These are phyloP conservation scores for Celastrina argiolus DNA, from an alignment of 2,888 invertebrate genomes.

Conservation along the genomic window DNA sequence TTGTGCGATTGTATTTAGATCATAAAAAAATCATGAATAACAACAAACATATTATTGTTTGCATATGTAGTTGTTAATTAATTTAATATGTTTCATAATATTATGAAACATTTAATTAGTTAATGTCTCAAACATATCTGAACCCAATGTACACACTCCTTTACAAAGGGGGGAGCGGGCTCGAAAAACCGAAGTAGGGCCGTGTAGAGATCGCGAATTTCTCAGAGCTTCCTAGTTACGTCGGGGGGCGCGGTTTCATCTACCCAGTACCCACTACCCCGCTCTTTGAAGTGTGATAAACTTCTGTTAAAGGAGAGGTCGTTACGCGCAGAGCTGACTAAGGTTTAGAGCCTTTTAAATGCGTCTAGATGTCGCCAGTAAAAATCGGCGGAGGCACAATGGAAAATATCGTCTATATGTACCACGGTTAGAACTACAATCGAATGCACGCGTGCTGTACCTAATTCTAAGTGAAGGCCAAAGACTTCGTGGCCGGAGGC, in stretches of 20 bases:
- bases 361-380: constrained; percentile 26
- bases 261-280: constrained; percentile 37
- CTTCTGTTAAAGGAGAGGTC: constrained; percentile 44
- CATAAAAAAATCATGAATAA: neutral
- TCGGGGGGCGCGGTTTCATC: constrained; percentile 61
- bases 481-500: constrained; percentile 20
- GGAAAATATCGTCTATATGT: constrained; percentile 14
- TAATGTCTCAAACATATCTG: neutral
- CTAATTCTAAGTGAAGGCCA: constrained; percentile 19
- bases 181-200: constrained; percentile 72
- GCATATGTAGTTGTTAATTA: too few relatives aligned
- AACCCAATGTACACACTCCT: constrained; percentile 29
- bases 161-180: constrained; percentile 53
- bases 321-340: constrained; percentile 30
- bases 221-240: constrained; percentile 72
- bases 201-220: constrained; percentile 69
- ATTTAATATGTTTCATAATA: neutral
- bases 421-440: constrained; percentile 17
- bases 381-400: constrained; percentile 15
- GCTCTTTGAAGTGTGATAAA: constrained; percentile 74
- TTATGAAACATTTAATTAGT: neutral
- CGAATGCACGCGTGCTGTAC: constrained; percentile 6
- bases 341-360: constrained; percentile 26
- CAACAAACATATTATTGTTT: too few relatives aligned
- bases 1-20: neutral